These are phyloP conservation scores for Rhynchophorus ferrugineus DNA, from an alignment of 1,140 invertebrate genomes.

Conservation along the genomic window DNA sequence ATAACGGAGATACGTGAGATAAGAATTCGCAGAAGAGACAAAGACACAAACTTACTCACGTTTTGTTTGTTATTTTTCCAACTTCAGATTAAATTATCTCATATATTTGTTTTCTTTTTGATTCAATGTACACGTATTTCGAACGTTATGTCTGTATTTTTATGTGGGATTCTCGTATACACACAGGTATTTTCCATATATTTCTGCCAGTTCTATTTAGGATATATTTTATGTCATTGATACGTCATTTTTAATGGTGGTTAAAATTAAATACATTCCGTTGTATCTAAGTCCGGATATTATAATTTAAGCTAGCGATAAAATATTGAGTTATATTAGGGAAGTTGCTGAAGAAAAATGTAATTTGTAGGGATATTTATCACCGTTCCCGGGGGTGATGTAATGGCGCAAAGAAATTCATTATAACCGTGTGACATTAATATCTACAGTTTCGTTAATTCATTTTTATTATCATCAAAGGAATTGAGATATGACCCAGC, in stretches of 20 bases:
- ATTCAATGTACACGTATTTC: too few species aligned
- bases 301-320: too few species aligned
- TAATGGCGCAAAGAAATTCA: conserved; percentile 30
- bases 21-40: conserved; percentile 1
- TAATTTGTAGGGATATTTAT: conserved; percentile 18
- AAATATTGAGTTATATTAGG: neutral
- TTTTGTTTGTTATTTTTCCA: neutral
- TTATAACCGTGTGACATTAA: conserved; percentile 31
- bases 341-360: neutral
- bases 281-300: too few species aligned
- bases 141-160: too few species aligned
- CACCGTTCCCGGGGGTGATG: conserved; percentile 24
- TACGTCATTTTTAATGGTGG: too few species aligned
- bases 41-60: neutral
- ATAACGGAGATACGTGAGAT: conserved; percentile 2
- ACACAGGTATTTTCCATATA: too few species aligned
- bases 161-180: too few species aligned
- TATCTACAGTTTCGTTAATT: conserved; percentile 32
- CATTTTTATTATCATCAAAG: conserved; percentile 35
- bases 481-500: conserved; percentile 26
- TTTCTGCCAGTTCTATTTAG: too few species aligned
- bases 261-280: too few species aligned
- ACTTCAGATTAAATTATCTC: too few species aligned
- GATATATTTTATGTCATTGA: too few species aligned
- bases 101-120: too few species aligned